These are phyloP conservation scores for Harpalus rubripes DNA, from an alignment of 2,888 invertebrate species.

Conservation along the genomic window DNA sequence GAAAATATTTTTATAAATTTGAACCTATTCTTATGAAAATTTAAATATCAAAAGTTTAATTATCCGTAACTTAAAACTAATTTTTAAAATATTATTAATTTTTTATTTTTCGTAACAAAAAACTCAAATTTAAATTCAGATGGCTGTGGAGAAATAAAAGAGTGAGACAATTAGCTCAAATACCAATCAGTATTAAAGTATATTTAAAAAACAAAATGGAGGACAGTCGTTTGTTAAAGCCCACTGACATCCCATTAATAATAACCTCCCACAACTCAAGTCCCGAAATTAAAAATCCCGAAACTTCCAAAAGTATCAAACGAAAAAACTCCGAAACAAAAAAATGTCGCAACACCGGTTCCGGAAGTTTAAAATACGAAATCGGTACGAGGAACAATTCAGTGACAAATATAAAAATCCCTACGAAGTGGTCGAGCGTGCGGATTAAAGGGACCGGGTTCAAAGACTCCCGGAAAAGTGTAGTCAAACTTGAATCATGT, in stretches of 20 bases:
- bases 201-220: constrained; percentile 50
- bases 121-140: background rate
- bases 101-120: background rate
- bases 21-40: too few relatives aligned
- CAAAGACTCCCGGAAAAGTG: constrained; percentile 82
- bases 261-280: constrained; percentile 73
- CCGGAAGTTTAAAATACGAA: constrained; percentile 75
- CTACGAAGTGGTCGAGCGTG: constrained; percentile 83
- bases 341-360: constrained; percentile 68
- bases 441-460: constrained; percentile 83
- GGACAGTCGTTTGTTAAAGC: constrained; percentile 69
- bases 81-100: background rate
- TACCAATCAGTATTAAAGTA: constrained; percentile 21
- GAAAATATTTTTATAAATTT: too few relatives aligned
- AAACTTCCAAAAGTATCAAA: constrained; percentile 49
- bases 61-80: too few relatives aligned
- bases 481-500: constrained; percentile 83
- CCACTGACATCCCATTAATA: constrained; percentile 74
- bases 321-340: constrained; percentile 56
- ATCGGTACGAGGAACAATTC: constrained; percentile 74
- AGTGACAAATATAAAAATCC: constrained; percentile 72
- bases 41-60: too few relatives aligned
- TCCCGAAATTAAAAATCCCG: constrained; percentile 69
- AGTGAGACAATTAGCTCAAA: background rate
- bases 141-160: background rate